Evolutionary conservation across 2,888 invertebrate species (phyloP).

Genomic region (Ectropis crepuscularia): DNA sequence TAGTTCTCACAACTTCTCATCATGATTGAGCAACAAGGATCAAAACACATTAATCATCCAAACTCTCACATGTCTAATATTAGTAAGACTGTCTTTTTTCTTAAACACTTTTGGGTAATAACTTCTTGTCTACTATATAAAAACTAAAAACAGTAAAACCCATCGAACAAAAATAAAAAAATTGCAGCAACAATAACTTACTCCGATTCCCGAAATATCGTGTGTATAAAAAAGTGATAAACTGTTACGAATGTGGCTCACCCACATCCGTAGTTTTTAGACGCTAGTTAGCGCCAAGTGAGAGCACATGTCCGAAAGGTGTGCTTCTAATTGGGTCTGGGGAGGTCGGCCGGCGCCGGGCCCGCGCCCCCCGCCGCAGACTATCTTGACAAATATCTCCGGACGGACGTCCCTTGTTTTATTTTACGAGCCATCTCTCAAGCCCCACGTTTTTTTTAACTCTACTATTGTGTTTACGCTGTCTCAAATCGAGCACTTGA

Average conservation of each 20-base stretch:
- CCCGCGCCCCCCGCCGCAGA: constrained; percentile 72
- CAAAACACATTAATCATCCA: too few relatives aligned
- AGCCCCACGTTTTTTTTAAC: constrained; percentile 63
- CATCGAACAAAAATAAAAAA: not conserved
- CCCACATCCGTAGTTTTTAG: constrained; percentile 70
- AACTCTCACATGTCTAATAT: too few relatives aligned
- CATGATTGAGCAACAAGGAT: too few relatives aligned
- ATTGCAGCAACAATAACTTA: not conserved
- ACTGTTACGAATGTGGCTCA: constrained; percentile 74
- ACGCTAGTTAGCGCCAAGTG: constrained; percentile 74
- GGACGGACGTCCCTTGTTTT: constrained; percentile 81
- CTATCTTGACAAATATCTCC: constrained; percentile 84
- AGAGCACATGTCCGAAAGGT: constrained; percentile 84
- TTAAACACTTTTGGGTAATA: too few relatives aligned
- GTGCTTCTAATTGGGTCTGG: constrained; percentile 83
- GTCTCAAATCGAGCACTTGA: constrained; percentile 70
- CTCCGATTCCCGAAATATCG: not conserved
- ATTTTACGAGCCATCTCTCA: constrained; percentile 83
- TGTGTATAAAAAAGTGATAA: constrained; percentile 64
- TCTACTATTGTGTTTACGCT: constrained; percentile 74
- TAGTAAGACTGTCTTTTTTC: too few relatives aligned
- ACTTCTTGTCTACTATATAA: too few relatives aligned
- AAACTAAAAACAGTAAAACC: not conserved
- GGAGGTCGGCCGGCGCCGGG: constrained; percentile 69
- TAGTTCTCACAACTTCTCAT: too few relatives aligned